Evolutionary conservation across 2,797 vertebrate genomes (phyloP).

Genomic region (Sylvilagus floridanus): DNA sequence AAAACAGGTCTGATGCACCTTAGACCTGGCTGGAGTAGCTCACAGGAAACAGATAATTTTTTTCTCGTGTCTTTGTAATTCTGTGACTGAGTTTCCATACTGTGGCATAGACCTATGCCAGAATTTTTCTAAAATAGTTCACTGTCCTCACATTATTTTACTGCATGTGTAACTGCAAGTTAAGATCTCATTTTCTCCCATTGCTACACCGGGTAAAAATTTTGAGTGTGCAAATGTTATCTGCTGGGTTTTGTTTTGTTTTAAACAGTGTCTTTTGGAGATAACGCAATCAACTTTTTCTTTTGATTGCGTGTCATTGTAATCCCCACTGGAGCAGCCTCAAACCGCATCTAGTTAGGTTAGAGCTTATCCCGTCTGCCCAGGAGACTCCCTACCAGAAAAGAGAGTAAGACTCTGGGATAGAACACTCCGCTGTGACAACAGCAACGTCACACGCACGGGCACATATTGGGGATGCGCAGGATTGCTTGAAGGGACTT

Average conservation of each 20-base stretch:
- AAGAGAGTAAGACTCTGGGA: not conserved
- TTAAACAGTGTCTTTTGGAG: not conserved
- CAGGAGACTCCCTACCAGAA: not conserved
- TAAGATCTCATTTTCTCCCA: not conserved
- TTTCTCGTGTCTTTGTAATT: not conserved
- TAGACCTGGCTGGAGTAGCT: not conserved
- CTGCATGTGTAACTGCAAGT: not conserved
- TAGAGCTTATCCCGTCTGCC: not conserved
- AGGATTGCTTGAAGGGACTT: constrained; percentile 72
- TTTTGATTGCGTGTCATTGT: not conserved
- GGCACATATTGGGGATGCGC: constrained; percentile 45
- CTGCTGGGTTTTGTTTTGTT: not conserved
- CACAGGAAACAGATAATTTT: not conserved
- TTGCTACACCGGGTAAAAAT: not conserved
- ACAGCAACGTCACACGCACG: not conserved
- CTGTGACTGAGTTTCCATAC: not conserved
- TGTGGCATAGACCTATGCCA: not conserved
- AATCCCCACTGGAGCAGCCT: not conserved
- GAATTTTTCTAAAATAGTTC: not conserved
- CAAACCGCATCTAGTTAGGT: not conserved
- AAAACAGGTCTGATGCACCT: not conserved
- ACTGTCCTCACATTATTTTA: not conserved
- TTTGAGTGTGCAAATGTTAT: constrained; percentile 4
- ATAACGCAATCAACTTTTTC: not conserved
- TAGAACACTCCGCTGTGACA: not conserved